Evolutionary conservation across 1,140 invertebrate species (phyloP).

Genomic region (Ylistrum balloti): DNA sequence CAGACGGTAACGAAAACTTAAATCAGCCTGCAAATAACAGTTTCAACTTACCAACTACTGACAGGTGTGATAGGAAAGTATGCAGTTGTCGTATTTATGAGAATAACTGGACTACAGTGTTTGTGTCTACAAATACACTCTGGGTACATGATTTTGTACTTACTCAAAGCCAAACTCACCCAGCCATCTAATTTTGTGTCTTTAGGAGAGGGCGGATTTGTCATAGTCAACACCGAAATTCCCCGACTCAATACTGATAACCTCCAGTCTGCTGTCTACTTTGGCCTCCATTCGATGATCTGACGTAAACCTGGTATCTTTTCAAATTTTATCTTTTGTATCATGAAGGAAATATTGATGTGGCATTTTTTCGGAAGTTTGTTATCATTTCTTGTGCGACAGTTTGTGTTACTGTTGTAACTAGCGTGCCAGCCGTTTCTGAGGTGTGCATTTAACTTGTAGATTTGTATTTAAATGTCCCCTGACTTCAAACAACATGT

Average conservation of each 20-base stretch:
- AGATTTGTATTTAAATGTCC: conserved; percentile 8
- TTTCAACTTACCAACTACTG: background rate
- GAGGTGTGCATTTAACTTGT: background rate
- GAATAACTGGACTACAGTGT: background rate
- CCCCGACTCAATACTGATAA: background rate
- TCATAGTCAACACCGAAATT: conserved; percentile 16
- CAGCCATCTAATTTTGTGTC: background rate
- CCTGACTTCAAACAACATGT: background rate
- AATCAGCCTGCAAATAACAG: background rate
- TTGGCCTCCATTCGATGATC: background rate
- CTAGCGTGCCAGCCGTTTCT: background rate
- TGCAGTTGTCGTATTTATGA: background rate
- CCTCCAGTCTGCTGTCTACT: background rate
- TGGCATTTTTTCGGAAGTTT: background rate
- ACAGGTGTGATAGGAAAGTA: background rate
- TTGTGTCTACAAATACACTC: background rate
- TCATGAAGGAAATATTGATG: background rate
- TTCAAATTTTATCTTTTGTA: conserved; percentile 14
- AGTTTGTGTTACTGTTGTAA: background rate
- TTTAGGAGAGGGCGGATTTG: background rate
- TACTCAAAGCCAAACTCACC: background rate
- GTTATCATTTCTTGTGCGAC: background rate
- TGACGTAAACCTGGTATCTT: background rate
- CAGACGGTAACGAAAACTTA: background rate
- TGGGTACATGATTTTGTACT: background rate